These are phyloP conservation scores for Pollachius pollachius DNA, from an alignment of 2,113 vertebrate species.

Conservation along the genomic window DNA sequence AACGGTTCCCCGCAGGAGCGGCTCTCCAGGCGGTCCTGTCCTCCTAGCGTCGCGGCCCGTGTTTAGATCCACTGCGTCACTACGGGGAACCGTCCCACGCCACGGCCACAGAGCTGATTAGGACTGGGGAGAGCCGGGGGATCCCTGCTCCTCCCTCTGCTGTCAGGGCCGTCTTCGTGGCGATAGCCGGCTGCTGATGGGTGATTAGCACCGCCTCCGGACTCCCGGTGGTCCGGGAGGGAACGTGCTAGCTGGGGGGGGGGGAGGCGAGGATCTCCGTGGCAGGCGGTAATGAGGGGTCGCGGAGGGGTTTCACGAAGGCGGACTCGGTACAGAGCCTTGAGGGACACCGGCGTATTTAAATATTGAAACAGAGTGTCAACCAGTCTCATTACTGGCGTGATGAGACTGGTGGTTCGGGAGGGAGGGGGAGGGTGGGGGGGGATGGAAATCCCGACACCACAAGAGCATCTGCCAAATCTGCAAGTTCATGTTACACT, in stretches of 20 bases:
- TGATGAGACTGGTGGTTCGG: conserved; percentile 45
- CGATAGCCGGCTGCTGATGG: conserved; percentile 25
- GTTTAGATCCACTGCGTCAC: too few relatives aligned
- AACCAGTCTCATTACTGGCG: conserved; percentile 49
- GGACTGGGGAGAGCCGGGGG: conserved; percentile 35
- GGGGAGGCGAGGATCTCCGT: conserved; percentile 29
- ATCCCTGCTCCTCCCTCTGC: conserved; percentile 50
- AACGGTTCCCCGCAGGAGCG: too few relatives aligned
- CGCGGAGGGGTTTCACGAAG: conserved; percentile 43
- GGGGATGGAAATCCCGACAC: conserved; percentile 24
- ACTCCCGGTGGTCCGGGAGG: too few relatives aligned
- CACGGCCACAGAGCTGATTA: conserved; percentile 33
- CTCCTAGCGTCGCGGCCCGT: too few relatives aligned
- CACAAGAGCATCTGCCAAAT: conserved; percentile 41
- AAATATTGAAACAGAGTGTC: conserved; percentile 66
- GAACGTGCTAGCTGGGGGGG: too few relatives aligned
- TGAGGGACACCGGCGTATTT: conserved; percentile 46
- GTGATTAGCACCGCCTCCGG: conserved; percentile 59
- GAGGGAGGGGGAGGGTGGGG: too few relatives aligned
- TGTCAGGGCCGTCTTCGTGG: conserved; percentile 50
- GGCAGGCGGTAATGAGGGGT: conserved; percentile 61
- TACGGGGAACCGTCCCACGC: background rate
- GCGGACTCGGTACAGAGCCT: conserved; percentile 43
- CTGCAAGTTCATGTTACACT: conserved; percentile 34
- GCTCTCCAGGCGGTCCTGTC: too few relatives aligned